Evolutionary conservation across 2,797 vertebrate genomes (phyloP), one percentile per base, ranked within the genome.

Genomic region (Coregonus suidteri): DNA sequence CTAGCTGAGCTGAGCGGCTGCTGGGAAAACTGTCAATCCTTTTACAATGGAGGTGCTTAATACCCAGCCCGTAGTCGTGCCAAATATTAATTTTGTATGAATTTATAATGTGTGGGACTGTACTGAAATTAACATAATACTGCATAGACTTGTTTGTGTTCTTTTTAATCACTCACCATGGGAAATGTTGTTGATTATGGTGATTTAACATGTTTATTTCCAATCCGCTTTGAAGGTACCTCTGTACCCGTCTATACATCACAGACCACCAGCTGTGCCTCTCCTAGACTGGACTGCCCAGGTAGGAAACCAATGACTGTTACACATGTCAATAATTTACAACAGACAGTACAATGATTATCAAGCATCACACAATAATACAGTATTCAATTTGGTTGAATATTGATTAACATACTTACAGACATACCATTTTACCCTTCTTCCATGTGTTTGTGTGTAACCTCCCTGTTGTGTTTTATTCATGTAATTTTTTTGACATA

Each of bases 241-340:
- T 93, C 94, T 75, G 74, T 93, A 77, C 83, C 94, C 80, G 88
- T 91, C 0, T 86, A 89, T 37, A 90, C 94, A 16, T 84, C 94
- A 81, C 91, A 91, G 87, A 89, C 94, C 71, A 91, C 92, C 71
- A 94, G 82, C 82, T 96, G 96, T 85, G 85, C 91, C 14, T 94
- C 93, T 0, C 76, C 95, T 75, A 95, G 94, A 86, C 91, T 90
- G 65, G 93, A 95, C 81, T 97, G 96, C 82, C 94, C 95, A 95
- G 96, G 96, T 97, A 96, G 83, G 93, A 73, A 47, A 72, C 66
- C 71, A 52, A 73, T 1, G 3, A n/a, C 2, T 64, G 20, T 64
- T 64, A 25, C 59, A 6, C 56, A 64, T 13, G 9, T 25, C 59
- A 64, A 25, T 25, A 0, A 64, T 25, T 64, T 64, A 64, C 11